These are phyloP conservation scores for Aleiodes sp. DNA, from an alignment of 1,140 invertebrate species.

Conservation along the genomic window DNA sequence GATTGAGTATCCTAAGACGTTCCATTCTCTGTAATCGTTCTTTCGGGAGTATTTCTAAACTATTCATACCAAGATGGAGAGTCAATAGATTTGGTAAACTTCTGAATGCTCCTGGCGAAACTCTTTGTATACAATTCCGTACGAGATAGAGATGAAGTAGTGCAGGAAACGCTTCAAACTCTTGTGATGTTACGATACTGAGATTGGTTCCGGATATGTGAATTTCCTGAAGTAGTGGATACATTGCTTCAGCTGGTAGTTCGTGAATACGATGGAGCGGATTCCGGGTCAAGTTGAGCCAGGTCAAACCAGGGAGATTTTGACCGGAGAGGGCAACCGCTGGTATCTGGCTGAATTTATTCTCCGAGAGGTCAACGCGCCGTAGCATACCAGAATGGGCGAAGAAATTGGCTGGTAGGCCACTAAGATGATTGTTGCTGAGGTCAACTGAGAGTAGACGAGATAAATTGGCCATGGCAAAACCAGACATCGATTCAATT, in stretches of 20 bases:
- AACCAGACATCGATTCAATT: constrained; percentile 80
- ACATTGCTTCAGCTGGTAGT: constrained; percentile 70
- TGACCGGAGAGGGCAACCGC: constrained; percentile 79
- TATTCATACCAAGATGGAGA: constrained; percentile 85
- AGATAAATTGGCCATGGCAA: constrained; percentile 77
- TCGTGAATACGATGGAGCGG: constrained; percentile 78
- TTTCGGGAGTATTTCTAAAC: constrained; percentile 84
- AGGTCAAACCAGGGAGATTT: constrained; percentile 75
- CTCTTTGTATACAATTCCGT: constrained; percentile 79
- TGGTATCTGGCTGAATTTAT: constrained; percentile 84
- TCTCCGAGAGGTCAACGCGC: constrained; percentile 81
- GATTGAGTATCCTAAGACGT: constrained; percentile 77
- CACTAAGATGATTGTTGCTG: constrained; percentile 77
- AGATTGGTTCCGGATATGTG: constrained; percentile 85
- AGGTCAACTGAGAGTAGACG: constrained; percentile 78
- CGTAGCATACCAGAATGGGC: constrained; percentile 75
- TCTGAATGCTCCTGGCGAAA: constrained; percentile 87
- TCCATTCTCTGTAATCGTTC: constrained; percentile 84
- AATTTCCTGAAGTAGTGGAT: constrained; percentile 81
- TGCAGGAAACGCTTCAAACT: constrained; percentile 86
- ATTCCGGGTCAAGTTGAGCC: constrained; percentile 85
- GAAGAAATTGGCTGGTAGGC: constrained; percentile 85
- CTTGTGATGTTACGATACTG: constrained; percentile 84
- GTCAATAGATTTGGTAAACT: constrained; percentile 79
- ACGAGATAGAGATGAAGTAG: constrained; percentile 79